Evolutionary conservation across 1,140 invertebrate species (phyloP).

Genomic region (Zaprionus gabonicus): DNA sequence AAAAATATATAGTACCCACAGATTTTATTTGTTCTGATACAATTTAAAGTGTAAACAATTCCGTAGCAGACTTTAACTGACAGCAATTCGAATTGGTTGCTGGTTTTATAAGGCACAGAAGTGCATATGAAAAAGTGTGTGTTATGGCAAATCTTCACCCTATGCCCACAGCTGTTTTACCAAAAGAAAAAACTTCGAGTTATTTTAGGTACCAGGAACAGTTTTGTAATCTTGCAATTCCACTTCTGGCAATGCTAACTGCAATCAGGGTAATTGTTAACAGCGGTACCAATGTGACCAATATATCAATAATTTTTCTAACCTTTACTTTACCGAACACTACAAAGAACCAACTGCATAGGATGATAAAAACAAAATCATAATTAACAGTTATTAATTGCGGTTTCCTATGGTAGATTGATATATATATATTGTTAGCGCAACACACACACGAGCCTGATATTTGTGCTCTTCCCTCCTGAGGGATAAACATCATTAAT

Average conservation of each 20-base stretch:
- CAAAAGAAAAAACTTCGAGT: not conserved
- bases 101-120: not conserved
- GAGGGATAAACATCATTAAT: slow-evolving; percentile 15
- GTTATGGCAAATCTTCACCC: no score
- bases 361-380: no score
- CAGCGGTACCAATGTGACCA: no score
- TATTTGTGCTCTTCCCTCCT: not conserved
- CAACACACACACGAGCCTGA: no score
- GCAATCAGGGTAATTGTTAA: no score
- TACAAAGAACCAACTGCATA: no score
- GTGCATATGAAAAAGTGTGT: not conserved
- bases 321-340: no score
- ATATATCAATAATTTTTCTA: no score
- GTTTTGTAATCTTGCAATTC: not conserved
- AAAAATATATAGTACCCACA: no score
- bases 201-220: no score
- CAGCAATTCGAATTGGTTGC: not conserved
- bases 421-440: not conserved
- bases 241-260: not conserved
- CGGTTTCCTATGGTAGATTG: not conserved
- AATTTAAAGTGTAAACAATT: no score
- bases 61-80: not conserved
- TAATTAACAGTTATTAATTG: not conserved
- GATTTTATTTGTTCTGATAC: no score
- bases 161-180: not conserved